These are phyloP conservation scores for Pogonognathellus flavescens DNA, from an alignment of 1,140 invertebrate genomes.

Conservation along the genomic window DNA sequence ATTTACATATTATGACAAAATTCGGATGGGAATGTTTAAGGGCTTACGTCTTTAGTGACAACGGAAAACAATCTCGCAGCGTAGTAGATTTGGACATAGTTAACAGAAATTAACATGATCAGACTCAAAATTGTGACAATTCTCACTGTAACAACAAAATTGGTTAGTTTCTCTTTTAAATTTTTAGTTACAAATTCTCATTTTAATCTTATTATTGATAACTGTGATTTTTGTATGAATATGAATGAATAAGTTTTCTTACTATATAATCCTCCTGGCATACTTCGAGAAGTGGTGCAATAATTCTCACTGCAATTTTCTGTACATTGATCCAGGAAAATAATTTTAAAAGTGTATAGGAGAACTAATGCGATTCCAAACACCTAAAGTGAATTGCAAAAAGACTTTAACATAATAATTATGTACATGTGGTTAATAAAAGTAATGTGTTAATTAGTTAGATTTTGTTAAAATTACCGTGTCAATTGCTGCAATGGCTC, in stretches of 20 bases:
- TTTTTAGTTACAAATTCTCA: too few relatives aligned
- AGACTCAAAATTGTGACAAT: conserved; percentile 24
- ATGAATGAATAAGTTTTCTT: neutral
- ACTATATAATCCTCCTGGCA: conserved; percentile 10
- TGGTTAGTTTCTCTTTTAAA: too few relatives aligned
- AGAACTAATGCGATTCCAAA: conserved; percentile 3
- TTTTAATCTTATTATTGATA: too few relatives aligned
- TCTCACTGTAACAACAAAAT: conserved; percentile 2
- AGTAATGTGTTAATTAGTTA: neutral
- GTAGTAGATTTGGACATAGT: conserved; percentile 9
- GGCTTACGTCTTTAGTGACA: neutral
- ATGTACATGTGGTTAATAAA: too few relatives aligned
- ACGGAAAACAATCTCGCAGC: neutral
- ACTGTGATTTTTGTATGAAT: too few relatives aligned
- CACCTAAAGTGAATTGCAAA: neutral
- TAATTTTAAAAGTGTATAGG: conserved; percentile 25
- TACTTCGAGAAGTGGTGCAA: neutral
- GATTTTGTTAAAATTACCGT: neutral
- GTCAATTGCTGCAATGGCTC: conserved; percentile 15
- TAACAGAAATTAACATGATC: neutral
- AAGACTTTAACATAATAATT: neutral
- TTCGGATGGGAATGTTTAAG: too few relatives aligned
- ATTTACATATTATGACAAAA: too few relatives aligned
- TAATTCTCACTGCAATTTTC: neutral
- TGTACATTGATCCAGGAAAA: conserved; percentile 9